phyloP scores from a whole-genome alignment of 2,888 invertebrate species.

The Orthonychiurus folsomi region DNA sequence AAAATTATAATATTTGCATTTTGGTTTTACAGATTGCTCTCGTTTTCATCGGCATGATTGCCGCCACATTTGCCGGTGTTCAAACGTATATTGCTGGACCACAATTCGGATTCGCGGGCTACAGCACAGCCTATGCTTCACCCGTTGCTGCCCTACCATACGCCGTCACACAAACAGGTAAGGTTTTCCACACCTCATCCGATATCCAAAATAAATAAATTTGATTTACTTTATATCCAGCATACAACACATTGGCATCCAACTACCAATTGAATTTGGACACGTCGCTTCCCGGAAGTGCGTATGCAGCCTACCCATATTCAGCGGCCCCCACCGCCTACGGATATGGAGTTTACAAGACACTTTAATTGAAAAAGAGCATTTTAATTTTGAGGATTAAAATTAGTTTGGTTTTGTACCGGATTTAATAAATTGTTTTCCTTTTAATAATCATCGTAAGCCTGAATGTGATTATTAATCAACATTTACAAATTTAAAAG shows the following conservation, averaged over 20 bases:
- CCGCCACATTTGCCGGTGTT: constrained; percentile 25
- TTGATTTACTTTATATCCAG: constrained; percentile 15
- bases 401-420: not conserved
- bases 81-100: constrained; percentile 12
- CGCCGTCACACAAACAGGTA: constrained; percentile 15
- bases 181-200: not conserved
- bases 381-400: not conserved
- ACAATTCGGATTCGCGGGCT: not conserved
- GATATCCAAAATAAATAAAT: not conserved
- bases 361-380: constrained; percentile 18
- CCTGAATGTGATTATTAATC: too few species aligned
- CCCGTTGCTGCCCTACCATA: constrained; percentile 18
- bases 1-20: too few species aligned
- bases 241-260: constrained; percentile 20
- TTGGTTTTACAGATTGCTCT: constrained; percentile 25
- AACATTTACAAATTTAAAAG: too few species aligned
- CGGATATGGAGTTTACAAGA: constrained; percentile 32
- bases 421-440: too few species aligned
- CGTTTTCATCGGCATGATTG: constrained; percentile 28
- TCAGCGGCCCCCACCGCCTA: constrained; percentile 33
- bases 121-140: constrained; percentile 10
- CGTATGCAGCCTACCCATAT: constrained; percentile 32
- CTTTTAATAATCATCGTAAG: too few species aligned
- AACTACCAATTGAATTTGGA: constrained; percentile 33
- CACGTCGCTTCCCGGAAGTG: constrained; percentile 33